phyloP scores from a whole-genome alignment of 2,888 invertebrate genomes.

The Cheilosia variabilis region DNA sequence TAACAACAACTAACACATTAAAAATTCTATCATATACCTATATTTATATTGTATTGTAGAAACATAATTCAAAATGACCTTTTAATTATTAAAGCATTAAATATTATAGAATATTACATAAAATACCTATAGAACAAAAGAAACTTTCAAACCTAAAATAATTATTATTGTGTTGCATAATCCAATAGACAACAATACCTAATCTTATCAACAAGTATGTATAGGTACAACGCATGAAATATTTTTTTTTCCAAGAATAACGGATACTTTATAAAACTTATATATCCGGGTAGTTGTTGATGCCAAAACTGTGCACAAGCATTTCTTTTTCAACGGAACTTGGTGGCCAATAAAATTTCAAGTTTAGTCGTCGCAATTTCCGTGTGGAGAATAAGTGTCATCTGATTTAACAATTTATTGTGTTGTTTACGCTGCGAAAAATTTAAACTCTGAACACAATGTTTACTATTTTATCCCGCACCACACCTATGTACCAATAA shows the following conservation, averaged over 20 bases:
- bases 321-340: conserved; percentile 64
- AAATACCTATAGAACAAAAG: too few relatives aligned
- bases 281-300: conserved; percentile 72
- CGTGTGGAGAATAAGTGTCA: conserved; percentile 73
- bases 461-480: conserved; percentile 28
- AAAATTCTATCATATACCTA: too few relatives aligned
- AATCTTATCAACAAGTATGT: conserved; percentile 1
- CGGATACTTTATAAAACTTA: conserved; percentile 72
- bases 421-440: conserved; percentile 68
- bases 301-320: conserved; percentile 73
- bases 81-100: too few relatives aligned
- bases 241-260: conserved; percentile 40
- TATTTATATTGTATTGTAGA: too few relatives aligned
- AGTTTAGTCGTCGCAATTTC: conserved; percentile 73
- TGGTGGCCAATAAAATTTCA: conserved; percentile 72
- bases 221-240: conserved; percentile 18
- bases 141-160: neutral
- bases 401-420: conserved; percentile 73
- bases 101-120: too few relatives aligned
- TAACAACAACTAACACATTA: too few relatives aligned
- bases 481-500: conserved; percentile 23
- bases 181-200: neutral
- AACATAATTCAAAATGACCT: too few relatives aligned
- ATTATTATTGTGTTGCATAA: neutral
- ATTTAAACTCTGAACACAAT: conserved; percentile 47